Conservation (phyloP, 2,888 invertebrate species). For the Euspilapteryx auroguttella region DNA sequence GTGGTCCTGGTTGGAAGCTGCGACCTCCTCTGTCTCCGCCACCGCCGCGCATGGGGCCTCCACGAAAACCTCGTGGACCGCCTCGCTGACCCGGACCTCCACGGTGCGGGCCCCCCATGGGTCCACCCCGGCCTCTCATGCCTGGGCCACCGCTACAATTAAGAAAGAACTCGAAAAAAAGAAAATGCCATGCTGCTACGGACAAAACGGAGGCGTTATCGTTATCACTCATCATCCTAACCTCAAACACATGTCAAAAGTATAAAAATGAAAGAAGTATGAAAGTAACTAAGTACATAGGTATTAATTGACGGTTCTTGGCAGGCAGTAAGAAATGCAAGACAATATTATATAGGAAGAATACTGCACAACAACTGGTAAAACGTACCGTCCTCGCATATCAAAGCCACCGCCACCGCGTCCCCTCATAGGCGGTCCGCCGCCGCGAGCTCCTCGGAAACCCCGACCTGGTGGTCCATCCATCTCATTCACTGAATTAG, state of each 20-base stretch:
- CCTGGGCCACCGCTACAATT: constrained; percentile 26
- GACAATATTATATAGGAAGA: background rate
- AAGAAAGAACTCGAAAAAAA: no score
- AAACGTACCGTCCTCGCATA: constrained; percentile 5
- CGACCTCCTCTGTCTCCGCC: constrained; percentile 46
- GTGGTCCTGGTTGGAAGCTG: constrained; percentile 40
- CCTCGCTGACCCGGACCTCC: constrained; percentile 31
- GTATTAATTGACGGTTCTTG: no score
- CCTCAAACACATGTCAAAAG: no score
- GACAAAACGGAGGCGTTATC: no score
- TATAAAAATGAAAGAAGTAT: no score
- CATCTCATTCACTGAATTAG: no score
- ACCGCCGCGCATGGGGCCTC: constrained; percentile 42
- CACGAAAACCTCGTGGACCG: constrained; percentile 42
- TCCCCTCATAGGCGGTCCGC: constrained; percentile 5
- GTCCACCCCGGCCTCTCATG: constrained; percentile 44
- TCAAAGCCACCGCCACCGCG: constrained; percentile 5
- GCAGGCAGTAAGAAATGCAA: background rate
- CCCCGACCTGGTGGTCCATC: constrained; percentile 5
- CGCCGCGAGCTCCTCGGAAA: constrained; percentile 7
- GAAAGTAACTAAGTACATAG: no score
- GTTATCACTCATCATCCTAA: no score
- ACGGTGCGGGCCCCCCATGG: constrained; percentile 16
- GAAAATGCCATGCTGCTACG: no score
- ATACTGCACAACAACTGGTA: background rate